phyloP scores from a whole-genome alignment of 2,797 vertebrate species.

The Oryzias sinensis region DNA sequence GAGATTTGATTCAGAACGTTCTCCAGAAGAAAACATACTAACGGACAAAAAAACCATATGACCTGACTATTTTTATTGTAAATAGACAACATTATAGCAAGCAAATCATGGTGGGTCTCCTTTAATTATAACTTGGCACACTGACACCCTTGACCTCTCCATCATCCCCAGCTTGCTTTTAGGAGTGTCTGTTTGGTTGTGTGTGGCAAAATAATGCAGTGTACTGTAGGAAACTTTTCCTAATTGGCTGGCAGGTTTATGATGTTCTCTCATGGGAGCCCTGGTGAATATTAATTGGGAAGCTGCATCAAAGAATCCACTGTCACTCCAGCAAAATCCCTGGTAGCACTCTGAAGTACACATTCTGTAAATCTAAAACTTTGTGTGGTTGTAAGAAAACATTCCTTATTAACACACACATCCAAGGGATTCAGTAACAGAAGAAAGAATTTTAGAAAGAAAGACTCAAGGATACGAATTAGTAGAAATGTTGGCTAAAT shows the following conservation, averaged over 20 bases:
- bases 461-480: neutral
- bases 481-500: too few relatives aligned
- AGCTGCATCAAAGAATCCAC: slow-evolving; percentile 69
- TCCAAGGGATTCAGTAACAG: slow-evolving; percentile 8
- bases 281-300: slow-evolving; percentile 73
- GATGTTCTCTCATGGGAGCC: slow-evolving; percentile 55
- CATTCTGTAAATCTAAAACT: slow-evolving; percentile 37
- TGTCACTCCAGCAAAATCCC: slow-evolving; percentile 50
- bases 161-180: slow-evolving; percentile 33
- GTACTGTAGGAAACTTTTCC: slow-evolving; percentile 49
- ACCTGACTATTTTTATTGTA: too few relatives aligned
- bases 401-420: slow-evolving; percentile 26
- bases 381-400: slow-evolving; percentile 23
- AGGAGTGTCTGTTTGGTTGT: slow-evolving; percentile 26
- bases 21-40: neutral
- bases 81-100: too few relatives aligned
- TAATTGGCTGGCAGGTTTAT: slow-evolving; percentile 73
- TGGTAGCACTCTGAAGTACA: slow-evolving; percentile 48
- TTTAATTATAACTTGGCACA: slow-evolving; percentile 25
- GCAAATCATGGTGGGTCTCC: neutral
- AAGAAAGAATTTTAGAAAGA: slow-evolving; percentile 2
- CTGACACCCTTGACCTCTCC: slow-evolving; percentile 49
- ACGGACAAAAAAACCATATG: neutral
- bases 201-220: slow-evolving; percentile 42
- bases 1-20: too few relatives aligned